Evolutionary conservation across 2,888 invertebrate species (phyloP), one percentile per base, ranked within the genome.

Genomic region (Julus scanicus): DNA sequence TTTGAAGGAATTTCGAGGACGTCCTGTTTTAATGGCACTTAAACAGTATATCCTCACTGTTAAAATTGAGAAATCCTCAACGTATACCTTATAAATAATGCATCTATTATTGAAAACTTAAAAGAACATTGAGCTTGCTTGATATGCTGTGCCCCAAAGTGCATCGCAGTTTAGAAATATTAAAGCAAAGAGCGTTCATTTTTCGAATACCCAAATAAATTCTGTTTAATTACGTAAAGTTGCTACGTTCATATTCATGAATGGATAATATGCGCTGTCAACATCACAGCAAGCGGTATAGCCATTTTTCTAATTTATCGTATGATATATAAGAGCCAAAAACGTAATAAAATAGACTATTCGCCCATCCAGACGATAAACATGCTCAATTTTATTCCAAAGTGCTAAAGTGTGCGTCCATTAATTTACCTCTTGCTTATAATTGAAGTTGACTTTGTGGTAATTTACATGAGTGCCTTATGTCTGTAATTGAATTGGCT

Each of bases 401-500:
- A 57, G 57, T n/a, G 57, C 57, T 57, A 57, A 57, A 57, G 5
- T n/a, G 57, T 57, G 17, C n/a, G 57, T 15, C 57, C 57, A 57
- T 57, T 57, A 57, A 57, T 57, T 17, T 57, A 53, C 57, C 57
- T 57, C n/a, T 57, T 57, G 15, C 57, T 57, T 57, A 57, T 57
- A 57, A 57, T 57, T 57, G 57, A 57, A 57, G 57, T n/a, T 57
- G 57, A 57, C 57, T 17, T 57, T 57, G 57, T 57, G 57, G 57
- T 57, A 57, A 57, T 57, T 57, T 57, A 57, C 57, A 57, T n/a
- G 17, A 57, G 57, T 57, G 57, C 57, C n/a, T 57, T 15, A 57
- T 57, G 57, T 57, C 57, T 57, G 57, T 57, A 57, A 57, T 57
- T 57, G 57, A 57, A 57, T 57, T 57, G 57, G 57, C 57, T 57